Evolutionary conservation across 2,797 vertebrate species (phyloP).

Genomic region (Lagocephalus sceleratus): DNA sequence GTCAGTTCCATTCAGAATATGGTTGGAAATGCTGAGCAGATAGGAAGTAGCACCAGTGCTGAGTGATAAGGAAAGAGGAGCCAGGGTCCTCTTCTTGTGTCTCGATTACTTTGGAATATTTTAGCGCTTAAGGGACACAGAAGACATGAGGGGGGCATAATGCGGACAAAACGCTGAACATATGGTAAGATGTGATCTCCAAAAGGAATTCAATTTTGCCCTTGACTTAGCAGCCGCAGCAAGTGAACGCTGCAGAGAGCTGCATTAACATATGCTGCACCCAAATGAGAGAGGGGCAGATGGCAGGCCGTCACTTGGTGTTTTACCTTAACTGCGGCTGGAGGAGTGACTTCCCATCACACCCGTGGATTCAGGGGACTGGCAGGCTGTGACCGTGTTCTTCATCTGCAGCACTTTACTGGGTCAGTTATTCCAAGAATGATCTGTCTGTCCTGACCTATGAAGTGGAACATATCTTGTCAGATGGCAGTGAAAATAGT

Average conservation of each 20-base stretch:
- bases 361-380: background rate
- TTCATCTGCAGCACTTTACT: background rate
- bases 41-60: too few species aligned
- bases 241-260: conserved; percentile 50
- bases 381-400: background rate
- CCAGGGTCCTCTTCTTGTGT: background rate
- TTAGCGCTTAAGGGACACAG: conserved; percentile 12
- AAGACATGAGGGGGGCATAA: conserved; percentile 6
- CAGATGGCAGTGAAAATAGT: too few species aligned
- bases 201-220: conserved; percentile 67
- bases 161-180: conserved; percentile 46
- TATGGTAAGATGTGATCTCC: conserved; percentile 62
- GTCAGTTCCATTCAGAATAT: background rate
- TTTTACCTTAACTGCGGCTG: conserved; percentile 40
- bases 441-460: background rate
- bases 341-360: background rate
- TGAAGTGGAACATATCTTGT: too few species aligned
- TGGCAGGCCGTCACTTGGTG: conserved; percentile 55
- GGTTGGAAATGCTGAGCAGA: background rate
- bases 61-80: conserved; percentile 19
- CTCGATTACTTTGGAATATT: conserved; percentile 17
- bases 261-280: conserved; percentile 72
- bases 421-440: too few species aligned
- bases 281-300: conserved; percentile 72
- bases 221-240: conserved; percentile 70